Evolutionary conservation across 2,797 vertebrate species (phyloP).

Genomic region (Sciaenops ocellatus): DNA sequence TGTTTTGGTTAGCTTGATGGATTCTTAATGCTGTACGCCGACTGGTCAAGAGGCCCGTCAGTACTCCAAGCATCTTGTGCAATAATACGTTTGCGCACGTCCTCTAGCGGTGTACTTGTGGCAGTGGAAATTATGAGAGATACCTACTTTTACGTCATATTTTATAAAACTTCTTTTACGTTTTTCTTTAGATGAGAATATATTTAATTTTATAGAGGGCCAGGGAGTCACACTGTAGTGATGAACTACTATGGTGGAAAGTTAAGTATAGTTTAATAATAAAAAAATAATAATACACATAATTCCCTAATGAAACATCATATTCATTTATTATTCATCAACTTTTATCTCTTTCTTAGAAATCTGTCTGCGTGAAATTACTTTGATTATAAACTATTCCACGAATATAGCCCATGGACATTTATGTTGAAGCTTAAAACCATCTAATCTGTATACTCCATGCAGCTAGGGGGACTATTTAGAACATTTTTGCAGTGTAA

Average conservation of each 20-base stretch:
- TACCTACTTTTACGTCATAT: not conserved
- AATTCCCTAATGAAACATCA: not conserved
- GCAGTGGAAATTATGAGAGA: not conserved
- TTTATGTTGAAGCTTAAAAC: not conserved
- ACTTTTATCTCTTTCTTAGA: not conserved
- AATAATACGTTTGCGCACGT: slow-evolving; percentile 56
- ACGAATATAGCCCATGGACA: not conserved
- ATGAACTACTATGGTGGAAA: not conserved
- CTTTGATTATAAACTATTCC: not conserved
- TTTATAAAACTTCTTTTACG: not conserved
- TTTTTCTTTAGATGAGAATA: not conserved
- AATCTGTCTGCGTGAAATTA: not conserved
- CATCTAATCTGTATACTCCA: not conserved
- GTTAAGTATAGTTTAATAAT: not conserved
- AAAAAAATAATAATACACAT: not conserved
- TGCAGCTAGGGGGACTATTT: not conserved
- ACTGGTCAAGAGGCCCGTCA: slow-evolving; percentile 58
- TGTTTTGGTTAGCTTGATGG: slow-evolving; percentile 34
- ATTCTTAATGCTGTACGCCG: slow-evolving; percentile 33
- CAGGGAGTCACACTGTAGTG: not conserved
- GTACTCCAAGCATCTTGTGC: slow-evolving; percentile 20
- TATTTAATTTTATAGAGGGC: too few relatives aligned
- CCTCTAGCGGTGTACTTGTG: slow-evolving; percentile 64
- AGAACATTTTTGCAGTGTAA: too few relatives aligned
- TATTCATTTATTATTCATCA: not conserved